Evolutionary conservation across 2,113 vertebrate genomes (phyloP).

Genomic region (Rhea pennata): DNA sequence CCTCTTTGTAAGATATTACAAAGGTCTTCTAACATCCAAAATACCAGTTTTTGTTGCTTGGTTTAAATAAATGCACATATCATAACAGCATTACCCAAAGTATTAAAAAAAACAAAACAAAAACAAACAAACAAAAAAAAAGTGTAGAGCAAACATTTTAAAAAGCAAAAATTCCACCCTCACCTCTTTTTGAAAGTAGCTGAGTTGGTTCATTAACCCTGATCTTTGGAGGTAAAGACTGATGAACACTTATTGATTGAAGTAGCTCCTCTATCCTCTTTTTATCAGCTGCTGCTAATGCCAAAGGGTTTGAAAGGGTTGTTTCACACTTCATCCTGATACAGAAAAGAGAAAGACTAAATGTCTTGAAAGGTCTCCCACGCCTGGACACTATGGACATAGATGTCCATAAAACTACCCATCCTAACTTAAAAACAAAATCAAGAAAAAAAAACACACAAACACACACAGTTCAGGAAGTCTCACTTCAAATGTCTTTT

Average conservation of each 20-base stretch:
- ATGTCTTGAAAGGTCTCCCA: background rate
- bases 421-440: background rate
- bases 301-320: constrained; percentile 83
- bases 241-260: constrained; percentile 72
- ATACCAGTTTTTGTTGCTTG: background rate
- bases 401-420: background rate
- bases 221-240: constrained; percentile 59
- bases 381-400: background rate
- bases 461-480: background rate
- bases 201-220: constrained; percentile 16
- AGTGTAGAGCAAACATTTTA: background rate
- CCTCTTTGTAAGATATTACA: background rate
- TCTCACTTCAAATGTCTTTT: constrained; percentile 74
- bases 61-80: background rate
- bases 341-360: background rate
- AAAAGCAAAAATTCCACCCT: constrained; percentile 5
- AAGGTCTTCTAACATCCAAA: background rate
- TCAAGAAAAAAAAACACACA: background rate
- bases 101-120: no score
- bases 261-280: constrained; percentile 82
- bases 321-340: constrained; percentile 72
- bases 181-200: constrained; percentile 82
- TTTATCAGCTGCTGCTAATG: constrained; percentile 76
- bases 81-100: no score
- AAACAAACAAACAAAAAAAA: no score